A percentile compares a stretch with the other conserved stretches of the same genome.
These are phyloP conservation scores for Ailuropoda melanoleuca DNA, from an alignment of 2,113 vertebrate species.

Conservation along the genomic window DNA sequence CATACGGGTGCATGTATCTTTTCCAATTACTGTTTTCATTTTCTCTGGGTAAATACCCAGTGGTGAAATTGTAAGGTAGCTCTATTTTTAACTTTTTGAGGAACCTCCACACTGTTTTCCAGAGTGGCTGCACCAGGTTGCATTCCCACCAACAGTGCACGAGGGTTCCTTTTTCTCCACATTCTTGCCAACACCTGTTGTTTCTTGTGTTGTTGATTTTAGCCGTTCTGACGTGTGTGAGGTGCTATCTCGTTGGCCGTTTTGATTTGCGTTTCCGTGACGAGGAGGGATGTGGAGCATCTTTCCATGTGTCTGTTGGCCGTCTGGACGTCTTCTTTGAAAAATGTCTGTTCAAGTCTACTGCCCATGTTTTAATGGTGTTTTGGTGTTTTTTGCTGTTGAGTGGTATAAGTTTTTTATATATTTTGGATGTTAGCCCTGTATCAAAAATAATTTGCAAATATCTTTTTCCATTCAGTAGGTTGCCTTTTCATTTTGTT, in stretches of 20 bases:
- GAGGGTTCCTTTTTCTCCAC: not conserved
- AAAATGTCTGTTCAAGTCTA: not conserved
- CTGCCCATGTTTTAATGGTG: not conserved
- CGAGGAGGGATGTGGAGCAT: not conserved
- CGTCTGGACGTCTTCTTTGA: not conserved
- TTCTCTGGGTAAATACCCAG: not conserved
- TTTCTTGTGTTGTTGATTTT: not conserved
- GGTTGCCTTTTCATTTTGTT: not conserved
- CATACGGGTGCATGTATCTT: not conserved
- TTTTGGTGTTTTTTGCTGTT: not conserved
- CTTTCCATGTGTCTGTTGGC: not conserved
- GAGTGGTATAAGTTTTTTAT: not conserved
- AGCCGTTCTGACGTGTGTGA: not conserved
- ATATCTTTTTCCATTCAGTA: not conserved
- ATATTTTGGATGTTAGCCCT: not conserved
- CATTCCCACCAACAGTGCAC: not conserved
- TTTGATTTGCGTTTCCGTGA: not conserved
- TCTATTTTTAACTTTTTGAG: not conserved
- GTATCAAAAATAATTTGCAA: not conserved
- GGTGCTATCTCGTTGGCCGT: not conserved
- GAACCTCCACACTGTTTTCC: not conserved
- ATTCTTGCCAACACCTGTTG: not conserved
- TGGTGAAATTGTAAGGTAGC: not conserved
- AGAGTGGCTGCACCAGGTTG: not conserved
- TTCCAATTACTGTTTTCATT: not conserved